Evolutionary conservation across 2,797 vertebrate genomes (phyloP).

Genomic region (Tauraco hartlaubi): DNA sequence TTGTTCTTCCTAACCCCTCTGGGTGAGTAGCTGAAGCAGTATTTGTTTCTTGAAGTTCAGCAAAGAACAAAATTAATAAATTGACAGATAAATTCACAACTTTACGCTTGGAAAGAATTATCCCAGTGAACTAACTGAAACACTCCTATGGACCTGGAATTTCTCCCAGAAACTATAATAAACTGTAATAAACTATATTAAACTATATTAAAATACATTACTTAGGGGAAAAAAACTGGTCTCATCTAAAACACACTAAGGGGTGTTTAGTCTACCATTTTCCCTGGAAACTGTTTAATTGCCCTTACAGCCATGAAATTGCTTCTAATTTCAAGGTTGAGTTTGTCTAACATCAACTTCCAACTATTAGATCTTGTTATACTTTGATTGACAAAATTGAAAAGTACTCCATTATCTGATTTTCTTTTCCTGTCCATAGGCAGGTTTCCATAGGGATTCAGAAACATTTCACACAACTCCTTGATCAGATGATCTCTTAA

Average conservation of each 20-base stretch:
- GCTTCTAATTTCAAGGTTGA: not conserved
- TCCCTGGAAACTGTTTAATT: not conserved
- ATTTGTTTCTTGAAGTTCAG: not conserved
- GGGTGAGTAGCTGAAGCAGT: not conserved
- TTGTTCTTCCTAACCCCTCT: not conserved
- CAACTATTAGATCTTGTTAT: not conserved
- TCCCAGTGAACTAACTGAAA: not conserved
- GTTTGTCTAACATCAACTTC: not conserved
- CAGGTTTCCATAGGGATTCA: not conserved
- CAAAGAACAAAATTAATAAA: not conserved
- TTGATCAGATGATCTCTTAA: not conserved
- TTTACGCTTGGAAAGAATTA: not conserved
- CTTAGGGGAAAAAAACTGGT: rapidly evolving
- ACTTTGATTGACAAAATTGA: not conserved
- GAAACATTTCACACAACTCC: not conserved
- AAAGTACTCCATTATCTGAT: not conserved
- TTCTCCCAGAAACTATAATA: not conserved
- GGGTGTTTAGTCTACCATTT: not conserved
- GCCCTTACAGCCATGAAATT: not conserved
- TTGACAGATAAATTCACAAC: not conserved
- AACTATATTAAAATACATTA: not conserved
- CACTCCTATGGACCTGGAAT: not conserved
- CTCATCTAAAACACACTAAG: not conserved
- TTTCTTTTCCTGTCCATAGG: not conserved
- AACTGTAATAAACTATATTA: not conserved